Conservation (phyloP, 2,797 vertebrate species). For the Catharus ustulatus region DNA sequence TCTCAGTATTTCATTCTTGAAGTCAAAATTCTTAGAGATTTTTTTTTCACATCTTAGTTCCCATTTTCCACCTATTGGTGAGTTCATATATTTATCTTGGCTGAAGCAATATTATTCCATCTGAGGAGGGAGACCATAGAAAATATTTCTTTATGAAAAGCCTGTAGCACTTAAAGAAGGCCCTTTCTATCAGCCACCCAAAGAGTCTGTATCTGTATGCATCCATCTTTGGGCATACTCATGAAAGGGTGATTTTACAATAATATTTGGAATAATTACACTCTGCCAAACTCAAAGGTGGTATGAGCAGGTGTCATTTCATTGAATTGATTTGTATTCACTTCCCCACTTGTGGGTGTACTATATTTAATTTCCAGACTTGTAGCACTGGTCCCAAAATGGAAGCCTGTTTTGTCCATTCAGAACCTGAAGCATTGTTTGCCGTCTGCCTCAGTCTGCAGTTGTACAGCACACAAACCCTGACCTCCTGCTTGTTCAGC, state of each 20-base stretch:
- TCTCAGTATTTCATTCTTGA: not conserved
- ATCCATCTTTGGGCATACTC: not conserved
- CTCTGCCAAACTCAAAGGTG: not conserved
- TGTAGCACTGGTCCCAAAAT: not conserved
- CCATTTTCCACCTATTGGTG: conserved; percentile 35
- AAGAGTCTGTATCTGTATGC: not conserved
- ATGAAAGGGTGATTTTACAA: conserved; percentile 4
- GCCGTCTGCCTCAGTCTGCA: not conserved
- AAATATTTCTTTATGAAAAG: conserved; percentile 60
- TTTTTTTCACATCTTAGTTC: not conserved
- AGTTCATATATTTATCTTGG: conserved; percentile 59
- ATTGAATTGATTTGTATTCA: not conserved
- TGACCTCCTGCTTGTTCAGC: too few species aligned
- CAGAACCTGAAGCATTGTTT: not conserved
- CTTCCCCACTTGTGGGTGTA: not conserved
- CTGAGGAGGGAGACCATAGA: conserved; percentile 35
- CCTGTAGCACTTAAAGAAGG: not conserved
- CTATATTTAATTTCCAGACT: not conserved
- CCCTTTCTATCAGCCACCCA: conserved; percentile 19
- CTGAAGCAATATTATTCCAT: conserved; percentile 32
- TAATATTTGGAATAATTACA: conserved; percentile 46
- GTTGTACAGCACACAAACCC: fast-evolving
- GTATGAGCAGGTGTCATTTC: conserved; percentile 1
- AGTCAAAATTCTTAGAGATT: not conserved
- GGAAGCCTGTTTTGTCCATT: not conserved